Evolutionary conservation across 2,797 vertebrate genomes (phyloP).

Genomic region (Enoplosus armatus): DNA sequence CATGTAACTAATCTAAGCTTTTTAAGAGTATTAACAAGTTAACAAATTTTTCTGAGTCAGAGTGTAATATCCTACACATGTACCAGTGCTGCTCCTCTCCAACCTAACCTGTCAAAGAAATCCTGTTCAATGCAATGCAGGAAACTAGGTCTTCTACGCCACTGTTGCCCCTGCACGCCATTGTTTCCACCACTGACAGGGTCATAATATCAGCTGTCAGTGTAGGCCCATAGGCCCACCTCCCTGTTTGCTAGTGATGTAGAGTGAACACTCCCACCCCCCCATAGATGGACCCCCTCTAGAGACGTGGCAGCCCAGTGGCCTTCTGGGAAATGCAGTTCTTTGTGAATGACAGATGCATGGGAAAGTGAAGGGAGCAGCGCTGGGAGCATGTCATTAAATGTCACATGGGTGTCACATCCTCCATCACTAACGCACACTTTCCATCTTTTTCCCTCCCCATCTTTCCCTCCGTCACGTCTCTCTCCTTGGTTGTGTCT

Average conservation of each 20-base stretch:
- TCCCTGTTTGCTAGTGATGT: conserved; percentile 57
- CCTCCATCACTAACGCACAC: conserved; percentile 51
- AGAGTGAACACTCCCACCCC: conserved; percentile 27
- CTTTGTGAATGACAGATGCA: conserved; percentile 74
- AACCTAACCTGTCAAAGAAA: conserved; percentile 37
- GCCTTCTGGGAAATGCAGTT: conserved; percentile 76
- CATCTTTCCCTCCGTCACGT: conserved; percentile 18
- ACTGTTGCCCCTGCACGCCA: conserved; percentile 17
- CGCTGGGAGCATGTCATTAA: conserved; percentile 67
- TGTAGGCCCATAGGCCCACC: conserved; percentile 37
- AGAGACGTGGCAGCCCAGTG: conserved; percentile 54
- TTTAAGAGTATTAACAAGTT: conserved; percentile 41
- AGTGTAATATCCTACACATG: conserved; percentile 37
- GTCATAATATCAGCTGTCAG: conserved; percentile 77
- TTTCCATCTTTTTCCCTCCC: conserved; percentile 50
- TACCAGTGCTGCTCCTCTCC: conserved; percentile 70
- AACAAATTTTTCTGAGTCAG: conserved; percentile 14
- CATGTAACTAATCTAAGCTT: conserved; percentile 63
- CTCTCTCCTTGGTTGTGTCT: conserved; percentile 40
- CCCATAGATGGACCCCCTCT: conserved; percentile 9
- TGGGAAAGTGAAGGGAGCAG: conserved; percentile 64
- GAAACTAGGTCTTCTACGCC: conserved; percentile 37
- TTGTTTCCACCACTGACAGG: conserved; percentile 73
- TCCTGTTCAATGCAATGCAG: conserved; percentile 28
- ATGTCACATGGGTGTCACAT: conserved; percentile 68